phyloP scores from a whole-genome alignment of 2,888 invertebrate genomes.

The Palloptera scutellata region DNA sequence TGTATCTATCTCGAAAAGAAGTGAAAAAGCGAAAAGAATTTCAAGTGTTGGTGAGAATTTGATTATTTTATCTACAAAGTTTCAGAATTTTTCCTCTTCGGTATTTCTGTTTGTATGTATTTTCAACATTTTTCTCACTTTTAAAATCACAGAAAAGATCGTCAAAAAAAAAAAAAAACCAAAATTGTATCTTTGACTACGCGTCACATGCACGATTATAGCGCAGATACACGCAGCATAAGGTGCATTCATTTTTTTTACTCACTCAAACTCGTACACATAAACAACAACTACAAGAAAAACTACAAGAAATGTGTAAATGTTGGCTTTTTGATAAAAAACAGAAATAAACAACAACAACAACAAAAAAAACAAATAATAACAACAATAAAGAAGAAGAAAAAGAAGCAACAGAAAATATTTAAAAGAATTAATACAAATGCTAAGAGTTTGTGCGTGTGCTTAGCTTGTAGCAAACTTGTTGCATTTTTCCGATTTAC shows the following conservation, averaged over 20 bases:
- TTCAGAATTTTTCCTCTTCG: not conserved
- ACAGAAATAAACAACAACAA: conserved; percentile 18
- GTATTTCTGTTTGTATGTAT: conserved; percentile 50
- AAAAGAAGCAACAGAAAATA: not conserved
- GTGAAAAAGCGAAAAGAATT: conserved; percentile 32
- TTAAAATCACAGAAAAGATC: conserved; percentile 24
- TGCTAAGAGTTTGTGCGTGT: not conserved
- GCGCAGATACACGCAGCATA: conserved; percentile 21
- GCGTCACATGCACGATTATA: conserved; percentile 22
- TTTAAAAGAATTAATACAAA: not conserved
- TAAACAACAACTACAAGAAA: not conserved
- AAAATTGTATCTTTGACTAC: conserved; percentile 18
- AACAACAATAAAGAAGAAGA: conserved; percentile 2
- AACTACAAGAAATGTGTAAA: conserved; percentile 21
- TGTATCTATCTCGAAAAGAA: not conserved
- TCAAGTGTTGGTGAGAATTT: conserved; percentile 58
- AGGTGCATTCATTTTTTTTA: conserved; percentile 23
- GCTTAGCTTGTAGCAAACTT: too few relatives aligned
- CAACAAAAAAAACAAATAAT: not conserved
- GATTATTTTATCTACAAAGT: conserved; percentile 41
- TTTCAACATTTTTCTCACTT: conserved; percentile 54
- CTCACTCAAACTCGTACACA: not conserved
- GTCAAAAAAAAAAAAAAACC: conserved; percentile 15
- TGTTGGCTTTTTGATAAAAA: conserved; percentile 36
- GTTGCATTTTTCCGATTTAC: too few relatives aligned